Evolutionary conservation across 2,888 invertebrate species (phyloP).

Genomic region (Spicauda simplicius): DNA sequence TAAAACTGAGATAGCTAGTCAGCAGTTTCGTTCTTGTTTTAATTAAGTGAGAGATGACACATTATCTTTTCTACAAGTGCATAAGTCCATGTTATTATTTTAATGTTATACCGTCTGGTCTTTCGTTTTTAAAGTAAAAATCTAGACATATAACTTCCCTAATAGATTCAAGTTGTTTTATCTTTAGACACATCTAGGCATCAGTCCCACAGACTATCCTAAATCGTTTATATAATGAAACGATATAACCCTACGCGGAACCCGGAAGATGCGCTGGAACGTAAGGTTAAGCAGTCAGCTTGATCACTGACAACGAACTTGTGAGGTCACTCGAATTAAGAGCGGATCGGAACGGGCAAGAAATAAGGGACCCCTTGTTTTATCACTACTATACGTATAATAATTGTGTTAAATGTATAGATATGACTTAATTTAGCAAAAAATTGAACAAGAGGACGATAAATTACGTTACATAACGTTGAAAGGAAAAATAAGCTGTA

Average conservation of each 20-base stretch:
- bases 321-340: slow-evolving; percentile 39
- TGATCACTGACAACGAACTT: slow-evolving; percentile 41
- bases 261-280: slow-evolving; percentile 44
- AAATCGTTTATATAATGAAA: slow-evolving; percentile 1
- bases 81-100: too few species aligned
- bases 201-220: background rate
- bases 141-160: background rate
- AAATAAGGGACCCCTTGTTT: background rate
- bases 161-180: background rate
- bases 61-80: too few species aligned
- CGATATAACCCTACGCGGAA: slow-evolving; percentile 19
- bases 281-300: slow-evolving; percentile 39
- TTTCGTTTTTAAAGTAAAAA: too few species aligned
- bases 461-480: too few species aligned
- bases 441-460: too few species aligned
- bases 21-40: too few species aligned
- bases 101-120: too few species aligned
- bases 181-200: background rate
- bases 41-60: too few species aligned
- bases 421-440: too few species aligned
- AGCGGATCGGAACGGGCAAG: slow-evolving; percentile 8
- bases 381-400: background rate
- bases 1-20: too few species aligned
- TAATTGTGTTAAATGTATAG: too few species aligned
- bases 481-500: too few species aligned